A percentile compares a stretch with the other conserved stretches of the same genome.
phyloP scores from a whole-genome alignment of 2,888 invertebrate species.

The Rotaria sp. region DNA sequence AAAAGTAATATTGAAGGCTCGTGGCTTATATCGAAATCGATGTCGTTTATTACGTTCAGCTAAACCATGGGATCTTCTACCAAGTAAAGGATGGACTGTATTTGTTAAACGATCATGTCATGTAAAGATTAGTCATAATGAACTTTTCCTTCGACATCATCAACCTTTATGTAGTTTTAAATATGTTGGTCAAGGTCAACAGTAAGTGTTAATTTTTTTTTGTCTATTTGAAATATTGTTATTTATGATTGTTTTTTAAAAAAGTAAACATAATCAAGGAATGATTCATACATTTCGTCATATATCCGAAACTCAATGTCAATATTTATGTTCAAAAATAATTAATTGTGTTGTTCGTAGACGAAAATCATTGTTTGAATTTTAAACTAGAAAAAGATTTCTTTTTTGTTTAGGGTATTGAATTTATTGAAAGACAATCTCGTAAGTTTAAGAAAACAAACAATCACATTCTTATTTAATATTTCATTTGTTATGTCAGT shows the following conservation, averaged over 20 bases:
- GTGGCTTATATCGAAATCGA: neutral
- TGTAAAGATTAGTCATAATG: neutral
- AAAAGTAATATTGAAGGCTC: neutral
- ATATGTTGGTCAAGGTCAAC: constrained; percentile 1
- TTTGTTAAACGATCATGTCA: constrained; percentile 19
- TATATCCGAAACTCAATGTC: constrained; percentile 11
- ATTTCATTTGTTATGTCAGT: no score
- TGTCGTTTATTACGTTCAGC: neutral
- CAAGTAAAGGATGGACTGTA: constrained; percentile 17
- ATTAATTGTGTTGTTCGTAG: neutral
- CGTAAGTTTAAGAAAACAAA: neutral
- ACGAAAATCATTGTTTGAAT: neutral
- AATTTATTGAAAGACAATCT: neutral
- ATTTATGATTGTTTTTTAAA: neutral
- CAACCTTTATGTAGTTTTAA: neutral
- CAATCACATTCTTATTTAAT: no score
- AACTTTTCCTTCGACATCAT: neutral
- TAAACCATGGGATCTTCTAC: neutral
- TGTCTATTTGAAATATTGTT: neutral
- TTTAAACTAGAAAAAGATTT: neutral
- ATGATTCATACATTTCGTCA: neutral
- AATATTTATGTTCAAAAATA: neutral
- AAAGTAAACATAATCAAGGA: neutral
- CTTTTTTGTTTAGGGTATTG: neutral
- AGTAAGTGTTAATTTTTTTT: neutral